Base-by-base conservation (phyloP, 2,888 invertebrate genomes). In the Phengaris alcon region DNA sequence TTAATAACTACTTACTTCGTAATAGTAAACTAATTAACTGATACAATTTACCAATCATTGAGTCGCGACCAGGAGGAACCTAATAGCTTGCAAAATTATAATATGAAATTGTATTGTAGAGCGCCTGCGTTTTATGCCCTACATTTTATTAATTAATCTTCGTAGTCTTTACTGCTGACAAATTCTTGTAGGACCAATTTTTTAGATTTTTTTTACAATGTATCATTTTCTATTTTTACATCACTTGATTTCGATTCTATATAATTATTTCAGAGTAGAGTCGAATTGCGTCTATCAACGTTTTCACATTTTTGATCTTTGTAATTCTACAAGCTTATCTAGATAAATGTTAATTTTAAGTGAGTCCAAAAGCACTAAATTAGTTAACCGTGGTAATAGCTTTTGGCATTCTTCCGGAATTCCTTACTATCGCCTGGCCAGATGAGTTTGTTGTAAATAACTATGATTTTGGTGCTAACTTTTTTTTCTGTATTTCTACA, bases 151-250 rank as follows among this genome's bases (percentile, higher is more conserved):
- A 64, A 68, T 70, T 69, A 22, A 54, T 76, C 46, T 46, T 59
- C 22, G 15, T 35, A 35, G n/a, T 72, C 72, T 72, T 72, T 54
- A 52, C 72, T 51, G 72, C 72, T 54, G 72, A 72, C 54, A 35
- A 52, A 75, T 76, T 77, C 69, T 79, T 79, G 76, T 82, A 81
- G 83, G 82, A 82, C 81, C 82, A 83, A 81, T 72, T 75, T 73
- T 51, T 75, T 79, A 68, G 68, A 77, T 74, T 76, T 77, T 59
- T 75, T 70, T 35, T 35, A 35, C 35, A 35, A 35, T 35, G 22
- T 22, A 35, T 35, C 4, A 35, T 35, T 35, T 35, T 35, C 35
- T 70, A 70, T 48, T 51, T 48, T 70, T 51, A 51, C 2, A 51
- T n/a, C 70, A 51, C 10, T 10, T 48, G 3, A 51, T 59, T 59